Evolutionary conservation across 2,113 vertebrate species (phyloP).

Genomic region (Pagrus major): DNA sequence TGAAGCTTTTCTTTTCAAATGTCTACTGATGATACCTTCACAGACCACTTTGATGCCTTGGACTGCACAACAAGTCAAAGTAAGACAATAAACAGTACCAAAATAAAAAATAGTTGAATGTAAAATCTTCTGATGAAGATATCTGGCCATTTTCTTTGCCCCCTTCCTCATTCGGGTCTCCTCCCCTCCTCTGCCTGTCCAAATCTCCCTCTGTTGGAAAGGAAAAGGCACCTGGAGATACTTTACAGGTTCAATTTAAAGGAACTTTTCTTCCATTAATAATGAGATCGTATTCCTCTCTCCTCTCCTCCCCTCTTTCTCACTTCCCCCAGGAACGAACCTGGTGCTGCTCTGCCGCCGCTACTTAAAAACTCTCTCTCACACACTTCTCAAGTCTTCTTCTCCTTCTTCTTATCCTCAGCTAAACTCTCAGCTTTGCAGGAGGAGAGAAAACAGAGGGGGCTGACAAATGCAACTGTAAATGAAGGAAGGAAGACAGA

Average conservation of each 20-base stretch:
- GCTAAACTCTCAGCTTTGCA: constrained; percentile 51
- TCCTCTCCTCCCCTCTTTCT: constrained; percentile 16
- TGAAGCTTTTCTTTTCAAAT: background rate
- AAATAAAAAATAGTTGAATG: background rate
- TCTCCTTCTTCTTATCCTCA: constrained; percentile 48
- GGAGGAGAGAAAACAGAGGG: constrained; percentile 22
- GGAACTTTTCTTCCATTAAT: constrained; percentile 76
- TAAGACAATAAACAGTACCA: background rate
- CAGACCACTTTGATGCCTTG: background rate
- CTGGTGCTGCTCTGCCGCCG: constrained; percentile 32
- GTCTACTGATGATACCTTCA: background rate
- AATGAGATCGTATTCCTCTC: constrained; percentile 67
- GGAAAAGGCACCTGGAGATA: constrained; percentile 53
- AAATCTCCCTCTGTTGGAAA: constrained; percentile 3
- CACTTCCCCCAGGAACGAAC: constrained; percentile 40
- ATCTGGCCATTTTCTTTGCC: background rate
- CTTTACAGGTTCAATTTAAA: constrained; percentile 72
- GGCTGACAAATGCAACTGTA: constrained; percentile 48
- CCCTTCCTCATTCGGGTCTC: constrained; percentile 6
- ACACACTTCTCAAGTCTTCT: constrained; percentile 26
- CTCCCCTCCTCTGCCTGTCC: constrained; percentile 16
- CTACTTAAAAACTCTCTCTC: constrained; percentile 44
- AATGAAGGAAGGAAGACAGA: background rate
- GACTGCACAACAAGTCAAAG: background rate
- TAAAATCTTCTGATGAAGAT: background rate